These are phyloP conservation scores for Proisotoma minuta DNA, from an alignment of 2,888 invertebrate genomes.

Conservation along the genomic window DNA sequence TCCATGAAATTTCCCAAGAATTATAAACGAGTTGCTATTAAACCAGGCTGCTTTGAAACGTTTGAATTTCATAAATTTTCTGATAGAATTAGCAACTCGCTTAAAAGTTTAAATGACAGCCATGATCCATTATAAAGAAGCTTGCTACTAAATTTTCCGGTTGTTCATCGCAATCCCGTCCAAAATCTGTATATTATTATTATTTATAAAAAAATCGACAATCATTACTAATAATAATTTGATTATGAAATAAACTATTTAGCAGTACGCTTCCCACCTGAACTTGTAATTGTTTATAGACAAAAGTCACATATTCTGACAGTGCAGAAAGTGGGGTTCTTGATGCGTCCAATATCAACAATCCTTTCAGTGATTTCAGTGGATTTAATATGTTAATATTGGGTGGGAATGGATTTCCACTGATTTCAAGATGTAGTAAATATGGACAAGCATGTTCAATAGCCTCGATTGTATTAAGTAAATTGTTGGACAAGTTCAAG, in stretches of 20 bases:
- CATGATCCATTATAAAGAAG: too few species aligned
- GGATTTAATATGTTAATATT: constrained; percentile 27
- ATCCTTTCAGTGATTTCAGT: constrained; percentile 21
- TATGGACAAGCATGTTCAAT: constrained; percentile 36
- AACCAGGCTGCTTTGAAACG: too few species aligned
- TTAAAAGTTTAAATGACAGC: too few species aligned
- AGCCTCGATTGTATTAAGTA: constrained; percentile 32
- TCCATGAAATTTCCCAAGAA: too few species aligned
- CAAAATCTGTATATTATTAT: constrained; percentile 19
- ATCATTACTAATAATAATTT: too few species aligned
- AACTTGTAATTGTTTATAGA: constrained; percentile 29
- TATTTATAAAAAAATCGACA: too few species aligned
- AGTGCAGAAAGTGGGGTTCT: constrained; percentile 35
- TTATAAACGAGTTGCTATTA: too few species aligned
- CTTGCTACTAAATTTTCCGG: constrained; percentile 39
- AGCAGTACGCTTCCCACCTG: too few species aligned
- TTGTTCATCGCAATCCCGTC: constrained; percentile 32
- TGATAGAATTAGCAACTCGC: too few species aligned
- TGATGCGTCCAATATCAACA: constrained; percentile 38
- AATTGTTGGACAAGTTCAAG: constrained; percentile 42
- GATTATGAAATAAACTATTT: too few species aligned
- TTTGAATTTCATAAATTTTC: too few species aligned
- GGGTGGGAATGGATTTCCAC: constrained; percentile 41
- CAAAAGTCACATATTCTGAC: constrained; percentile 39
- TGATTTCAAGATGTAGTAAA: constrained; percentile 38